phyloP scores from a whole-genome alignment of 2,797 vertebrate genomes.

The Jordanella pulchra region DNA sequence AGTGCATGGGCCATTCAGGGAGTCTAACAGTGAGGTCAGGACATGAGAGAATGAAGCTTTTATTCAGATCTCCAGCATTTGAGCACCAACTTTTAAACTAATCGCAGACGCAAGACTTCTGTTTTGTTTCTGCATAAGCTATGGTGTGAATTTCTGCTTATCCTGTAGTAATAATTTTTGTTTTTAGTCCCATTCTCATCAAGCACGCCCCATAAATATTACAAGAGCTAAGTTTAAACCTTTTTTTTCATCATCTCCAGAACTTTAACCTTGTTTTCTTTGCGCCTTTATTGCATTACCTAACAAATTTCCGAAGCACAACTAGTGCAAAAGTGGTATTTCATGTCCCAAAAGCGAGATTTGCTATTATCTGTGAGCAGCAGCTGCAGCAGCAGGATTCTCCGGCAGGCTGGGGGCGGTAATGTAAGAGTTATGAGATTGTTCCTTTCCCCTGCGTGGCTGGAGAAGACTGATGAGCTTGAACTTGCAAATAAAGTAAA shows the following conservation, averaged over 20 bases:
- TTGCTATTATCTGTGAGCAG: constrained; percentile 38
- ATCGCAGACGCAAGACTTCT: constrained; percentile 11
- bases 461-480: constrained; percentile 77
- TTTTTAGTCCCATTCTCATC: constrained; percentile 1
- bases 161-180: not conserved
- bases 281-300: constrained; percentile 42
- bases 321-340: constrained; percentile 47
- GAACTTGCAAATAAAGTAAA: constrained; percentile 80
- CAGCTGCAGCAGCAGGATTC: constrained; percentile 34
- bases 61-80: constrained; percentile 20
- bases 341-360: constrained; percentile 59
- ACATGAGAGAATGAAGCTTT: constrained; percentile 32
- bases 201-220: constrained; percentile 30
- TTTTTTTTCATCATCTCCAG: constrained; percentile 28
- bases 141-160: constrained; percentile 21
- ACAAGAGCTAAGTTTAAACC: constrained; percentile 32
- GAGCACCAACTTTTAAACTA: constrained; percentile 23
- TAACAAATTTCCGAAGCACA: constrained; percentile 56
- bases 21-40: constrained; percentile 42
- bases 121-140: not conserved
- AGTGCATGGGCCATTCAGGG: constrained; percentile 30
- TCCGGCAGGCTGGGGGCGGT: constrained; percentile 62
- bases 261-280: constrained; percentile 61
- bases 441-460: constrained; percentile 17
- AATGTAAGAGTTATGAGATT: constrained; percentile 84